Conservation (phyloP, 2,888 invertebrate genomes). For the Patella caerulea region DNA sequence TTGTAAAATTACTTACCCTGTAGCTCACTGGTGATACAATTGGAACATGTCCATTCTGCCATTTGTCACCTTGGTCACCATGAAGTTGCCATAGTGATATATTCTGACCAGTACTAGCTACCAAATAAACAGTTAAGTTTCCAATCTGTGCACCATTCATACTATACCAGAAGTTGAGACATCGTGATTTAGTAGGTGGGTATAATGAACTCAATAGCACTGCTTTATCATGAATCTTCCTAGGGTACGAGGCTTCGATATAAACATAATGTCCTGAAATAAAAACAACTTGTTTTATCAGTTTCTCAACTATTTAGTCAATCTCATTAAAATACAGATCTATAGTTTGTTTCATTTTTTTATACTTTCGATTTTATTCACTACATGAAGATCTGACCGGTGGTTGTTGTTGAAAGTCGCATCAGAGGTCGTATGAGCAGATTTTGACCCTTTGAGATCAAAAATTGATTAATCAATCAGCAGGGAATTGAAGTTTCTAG, state of each 20-base stretch:
- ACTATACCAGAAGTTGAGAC: constrained; percentile 59
- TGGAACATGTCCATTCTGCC: constrained; percentile 58
- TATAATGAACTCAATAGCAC: constrained; percentile 54
- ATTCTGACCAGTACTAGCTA: constrained; percentile 39
- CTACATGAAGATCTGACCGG: no score
- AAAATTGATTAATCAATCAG: no score
- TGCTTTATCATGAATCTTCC: constrained; percentile 49
- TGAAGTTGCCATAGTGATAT: constrained; percentile 53
- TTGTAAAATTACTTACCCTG: constrained; percentile 31
- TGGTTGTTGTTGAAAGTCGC: no score
- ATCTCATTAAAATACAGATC: no score
- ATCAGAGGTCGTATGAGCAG: no score
- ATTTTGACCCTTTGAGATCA: no score
- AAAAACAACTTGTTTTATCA: background rate
- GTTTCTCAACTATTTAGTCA: background rate
- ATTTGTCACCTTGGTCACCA: constrained; percentile 57
- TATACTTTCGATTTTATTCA: no score
- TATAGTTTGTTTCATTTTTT: no score
- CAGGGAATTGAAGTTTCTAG: no score
- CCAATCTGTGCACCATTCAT: constrained; percentile 55
- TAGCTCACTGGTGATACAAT: constrained; percentile 43
- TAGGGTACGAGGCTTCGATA: constrained; percentile 54
- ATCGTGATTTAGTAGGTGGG: constrained; percentile 42
- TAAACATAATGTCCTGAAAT: constrained; percentile 56
- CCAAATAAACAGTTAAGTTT: constrained; percentile 46